A percentile compares a stretch with the other conserved stretches of the same genome.
Evolutionary conservation across 2,113 vertebrate genomes (phyloP).

Genomic region (Spea bombifrons): DNA sequence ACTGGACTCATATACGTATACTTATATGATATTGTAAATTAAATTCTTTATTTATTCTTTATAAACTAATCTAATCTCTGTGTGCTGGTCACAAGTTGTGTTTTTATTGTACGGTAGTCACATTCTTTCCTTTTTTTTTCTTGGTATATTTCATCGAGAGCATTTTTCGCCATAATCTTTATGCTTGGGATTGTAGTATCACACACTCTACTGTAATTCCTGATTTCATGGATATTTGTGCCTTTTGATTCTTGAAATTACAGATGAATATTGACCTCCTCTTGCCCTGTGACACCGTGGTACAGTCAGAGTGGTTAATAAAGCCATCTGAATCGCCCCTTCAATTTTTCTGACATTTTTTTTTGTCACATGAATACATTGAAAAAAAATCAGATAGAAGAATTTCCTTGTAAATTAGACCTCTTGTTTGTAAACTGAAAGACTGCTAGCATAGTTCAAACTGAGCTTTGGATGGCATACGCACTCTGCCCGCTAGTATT

Average conservation of each 20-base stretch:
- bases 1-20: too few relatives aligned
- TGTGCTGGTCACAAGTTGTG: too few relatives aligned
- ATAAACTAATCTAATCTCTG: too few relatives aligned
- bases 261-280: slow-evolving; percentile 52
- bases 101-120: too few relatives aligned
- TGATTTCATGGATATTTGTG: slow-evolving; percentile 34
- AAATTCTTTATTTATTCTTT: too few relatives aligned
- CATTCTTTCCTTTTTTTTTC: neutral
- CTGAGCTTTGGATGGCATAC: slow-evolving; percentile 62
- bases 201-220: slow-evolving; percentile 23
- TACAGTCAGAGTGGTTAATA: slow-evolving; percentile 63
- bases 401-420: slow-evolving; percentile 86
- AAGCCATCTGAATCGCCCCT: slow-evolving; percentile 57
- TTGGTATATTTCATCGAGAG: slow-evolving; percentile 11
- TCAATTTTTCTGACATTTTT: slow-evolving; percentile 52
- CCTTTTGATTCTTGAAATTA: slow-evolving; percentile 53
- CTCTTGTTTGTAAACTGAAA: slow-evolving; percentile 97
- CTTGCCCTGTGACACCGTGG: slow-evolving; percentile 51
- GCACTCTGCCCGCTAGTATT: slow-evolving; percentile 67
- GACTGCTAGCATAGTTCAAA: slow-evolving; percentile 73
- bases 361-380: slow-evolving; percentile 56
- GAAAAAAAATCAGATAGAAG: slow-evolving; percentile 72
- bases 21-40: too few relatives aligned
- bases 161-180: neutral
- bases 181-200: neutral